Evolutionary conservation across 2,113 vertebrate genomes (phyloP).

Genomic region (Lagopus leucura): DNA sequence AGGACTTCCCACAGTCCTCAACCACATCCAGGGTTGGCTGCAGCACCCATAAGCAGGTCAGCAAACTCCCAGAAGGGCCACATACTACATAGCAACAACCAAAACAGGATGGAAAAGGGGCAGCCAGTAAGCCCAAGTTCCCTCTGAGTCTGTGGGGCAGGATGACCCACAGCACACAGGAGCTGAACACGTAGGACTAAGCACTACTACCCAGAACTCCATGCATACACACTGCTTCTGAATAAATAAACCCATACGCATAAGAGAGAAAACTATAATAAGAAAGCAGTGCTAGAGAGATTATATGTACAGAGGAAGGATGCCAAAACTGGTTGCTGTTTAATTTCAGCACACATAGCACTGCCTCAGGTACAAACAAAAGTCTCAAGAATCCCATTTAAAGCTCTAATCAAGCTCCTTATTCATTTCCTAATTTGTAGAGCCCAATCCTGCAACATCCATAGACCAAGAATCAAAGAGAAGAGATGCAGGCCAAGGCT

Average conservation of each 20-base stretch:
- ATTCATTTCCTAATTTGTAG: conserved; percentile 58
- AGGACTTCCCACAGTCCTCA: background rate
- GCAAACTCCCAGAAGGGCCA: background rate
- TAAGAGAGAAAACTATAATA: background rate
- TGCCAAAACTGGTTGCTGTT: conserved; percentile 59
- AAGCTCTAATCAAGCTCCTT: conserved; percentile 50
- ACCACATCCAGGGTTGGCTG: background rate
- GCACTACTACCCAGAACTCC: background rate
- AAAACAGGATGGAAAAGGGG: background rate
- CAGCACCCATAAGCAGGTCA: background rate
- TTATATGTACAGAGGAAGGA: conserved; percentile 44
- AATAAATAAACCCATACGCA: background rate
- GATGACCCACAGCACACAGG: background rate
- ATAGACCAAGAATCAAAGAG: background rate
- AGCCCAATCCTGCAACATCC: background rate
- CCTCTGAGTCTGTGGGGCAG: accelerated
- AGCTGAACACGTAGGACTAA: background rate
- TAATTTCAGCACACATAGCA: conserved; percentile 54
- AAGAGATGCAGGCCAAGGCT: background rate
- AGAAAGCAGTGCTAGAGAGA: conserved; percentile 30
- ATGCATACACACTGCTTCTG: background rate
- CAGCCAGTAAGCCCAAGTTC: background rate
- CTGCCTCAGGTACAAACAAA: conserved; percentile 69
- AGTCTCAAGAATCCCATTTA: conserved; percentile 63
- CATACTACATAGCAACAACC: background rate